A percentile compares a stretch with the other conserved stretches of the same genome.
Conservation (phyloP, 2,113 vertebrate genomes). For the Scartelaos histophorus region DNA sequence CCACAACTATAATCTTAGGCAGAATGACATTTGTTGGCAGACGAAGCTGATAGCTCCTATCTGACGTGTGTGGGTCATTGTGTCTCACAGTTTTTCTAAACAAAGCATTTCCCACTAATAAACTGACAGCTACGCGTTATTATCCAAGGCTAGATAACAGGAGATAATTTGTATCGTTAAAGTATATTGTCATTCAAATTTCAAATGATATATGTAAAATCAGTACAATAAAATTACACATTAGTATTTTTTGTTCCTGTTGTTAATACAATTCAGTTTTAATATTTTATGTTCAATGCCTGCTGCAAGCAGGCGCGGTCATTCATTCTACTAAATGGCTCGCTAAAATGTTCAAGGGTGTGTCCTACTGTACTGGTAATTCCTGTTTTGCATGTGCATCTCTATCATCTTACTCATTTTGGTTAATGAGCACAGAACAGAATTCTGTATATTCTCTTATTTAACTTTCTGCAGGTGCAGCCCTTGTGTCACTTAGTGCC, state of each 20-base stretch:
- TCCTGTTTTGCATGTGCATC: conserved; percentile 12
- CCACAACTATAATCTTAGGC: conserved; percentile 2
- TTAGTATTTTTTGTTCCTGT: no score
- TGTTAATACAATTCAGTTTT: no score
- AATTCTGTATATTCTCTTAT: conserved; percentile 1
- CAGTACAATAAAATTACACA: no score
- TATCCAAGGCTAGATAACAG: background rate
- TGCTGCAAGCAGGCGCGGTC: no score
- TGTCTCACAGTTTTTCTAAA: background rate
- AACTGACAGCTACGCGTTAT: background rate
- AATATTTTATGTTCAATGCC: no score
- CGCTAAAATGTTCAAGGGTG: background rate
- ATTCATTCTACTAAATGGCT: background rate
- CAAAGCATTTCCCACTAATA: background rate
- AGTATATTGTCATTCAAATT: no score
- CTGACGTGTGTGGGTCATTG: background rate
- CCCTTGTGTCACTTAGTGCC: background rate
- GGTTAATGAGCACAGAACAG: background rate
- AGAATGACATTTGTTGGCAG: background rate
- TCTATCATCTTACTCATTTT: background rate
- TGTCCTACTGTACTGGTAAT: background rate
- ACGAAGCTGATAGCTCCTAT: background rate
- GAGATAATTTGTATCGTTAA: background rate
- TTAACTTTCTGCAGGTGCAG: background rate
- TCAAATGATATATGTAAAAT: no score